These are phyloP conservation scores for Drosophila rufa DNA, from an alignment of 1,140 invertebrate genomes.

Conservation along the genomic window DNA sequence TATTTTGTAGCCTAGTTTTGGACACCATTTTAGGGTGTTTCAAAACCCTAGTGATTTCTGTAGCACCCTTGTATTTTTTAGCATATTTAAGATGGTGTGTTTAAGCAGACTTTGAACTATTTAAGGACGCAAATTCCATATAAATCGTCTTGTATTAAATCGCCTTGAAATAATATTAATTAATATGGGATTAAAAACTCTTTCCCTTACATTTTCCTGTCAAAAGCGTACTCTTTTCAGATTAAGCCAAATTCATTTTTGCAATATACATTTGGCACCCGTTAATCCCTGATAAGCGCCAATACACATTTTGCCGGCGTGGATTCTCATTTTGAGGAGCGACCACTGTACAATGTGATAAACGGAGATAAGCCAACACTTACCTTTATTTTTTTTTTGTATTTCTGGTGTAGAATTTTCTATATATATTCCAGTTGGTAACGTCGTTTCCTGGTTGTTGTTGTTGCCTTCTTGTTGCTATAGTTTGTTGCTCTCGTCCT, in stretches of 20 bases:
- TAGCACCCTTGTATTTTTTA: background rate
- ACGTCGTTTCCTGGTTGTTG: slow-evolving; percentile 25
- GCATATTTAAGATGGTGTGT: too few relatives aligned
- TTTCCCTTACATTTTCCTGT: background rate
- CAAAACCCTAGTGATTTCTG: background rate
- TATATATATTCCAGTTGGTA: slow-evolving; percentile 43
- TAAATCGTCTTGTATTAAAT: too few relatives aligned
- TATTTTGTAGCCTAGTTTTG: too few relatives aligned
- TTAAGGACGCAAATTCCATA: too few relatives aligned
- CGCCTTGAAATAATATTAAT: too few relatives aligned
- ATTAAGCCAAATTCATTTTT: background rate
- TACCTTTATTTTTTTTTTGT: slow-evolving; percentile 60
- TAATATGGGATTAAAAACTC: background rate
- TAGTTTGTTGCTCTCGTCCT: slow-evolving; percentile 22
- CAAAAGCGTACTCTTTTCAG: background rate
- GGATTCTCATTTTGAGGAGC: slow-evolving; percentile 6
- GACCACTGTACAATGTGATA: slow-evolving; percentile 8
- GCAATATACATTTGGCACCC: background rate
- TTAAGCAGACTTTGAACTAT: too few relatives aligned
- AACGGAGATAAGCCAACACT: slow-evolving; percentile 40
- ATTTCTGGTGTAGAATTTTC: slow-evolving; percentile 43
- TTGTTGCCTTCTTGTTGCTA: slow-evolving; percentile 24
- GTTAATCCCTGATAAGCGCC: slow-evolving; percentile 18
- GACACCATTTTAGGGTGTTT: background rate
- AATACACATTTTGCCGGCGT: slow-evolving; percentile 7